Percentiles rank a stretch among this genome's conserved stretches.
Conservation (phyloP, 2,888 invertebrate genomes). For the Thysanoteuthis rhombus region DNA sequence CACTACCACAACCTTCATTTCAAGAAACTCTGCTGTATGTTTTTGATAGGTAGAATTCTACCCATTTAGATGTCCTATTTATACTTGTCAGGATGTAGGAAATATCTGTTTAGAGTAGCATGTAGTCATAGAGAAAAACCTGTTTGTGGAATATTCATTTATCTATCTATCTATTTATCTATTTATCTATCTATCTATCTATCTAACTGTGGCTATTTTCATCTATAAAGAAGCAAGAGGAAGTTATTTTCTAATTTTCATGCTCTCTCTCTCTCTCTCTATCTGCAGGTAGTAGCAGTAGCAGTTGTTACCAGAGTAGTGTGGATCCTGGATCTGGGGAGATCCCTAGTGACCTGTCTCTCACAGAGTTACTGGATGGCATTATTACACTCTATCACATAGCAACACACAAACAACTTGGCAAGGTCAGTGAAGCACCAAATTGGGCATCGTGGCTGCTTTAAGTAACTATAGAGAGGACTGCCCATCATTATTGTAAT, state of each 20-base stretch:
- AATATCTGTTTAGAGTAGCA: no score
- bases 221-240: neutral
- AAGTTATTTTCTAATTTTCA: neutral
- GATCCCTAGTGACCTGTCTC: slow-evolving; percentile 59
- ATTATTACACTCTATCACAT: slow-evolving; percentile 77
- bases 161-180: no score
- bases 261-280: neutral
- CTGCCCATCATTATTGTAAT: neutral
- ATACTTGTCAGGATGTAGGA: no score
- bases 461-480: neutral
- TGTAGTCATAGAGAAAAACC: no score
- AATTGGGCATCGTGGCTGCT: neutral
- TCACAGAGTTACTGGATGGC: slow-evolving; percentile 76
- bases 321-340: slow-evolving; percentile 39
- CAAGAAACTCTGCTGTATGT: no score
- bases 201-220: no score
- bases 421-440: slow-evolving; percentile 52
- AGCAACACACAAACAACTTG: slow-evolving; percentile 75
- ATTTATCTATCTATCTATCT: no score
- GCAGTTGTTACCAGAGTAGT: slow-evolving; percentile 19
- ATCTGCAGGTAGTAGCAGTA: slow-evolving; percentile 15
- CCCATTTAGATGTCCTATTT: no score
- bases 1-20: no score
- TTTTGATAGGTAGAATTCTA: no score
- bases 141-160: no score